phyloP scores from a whole-genome alignment of 2,797 vertebrate species.

The Aplochiton taeniatus region DNA sequence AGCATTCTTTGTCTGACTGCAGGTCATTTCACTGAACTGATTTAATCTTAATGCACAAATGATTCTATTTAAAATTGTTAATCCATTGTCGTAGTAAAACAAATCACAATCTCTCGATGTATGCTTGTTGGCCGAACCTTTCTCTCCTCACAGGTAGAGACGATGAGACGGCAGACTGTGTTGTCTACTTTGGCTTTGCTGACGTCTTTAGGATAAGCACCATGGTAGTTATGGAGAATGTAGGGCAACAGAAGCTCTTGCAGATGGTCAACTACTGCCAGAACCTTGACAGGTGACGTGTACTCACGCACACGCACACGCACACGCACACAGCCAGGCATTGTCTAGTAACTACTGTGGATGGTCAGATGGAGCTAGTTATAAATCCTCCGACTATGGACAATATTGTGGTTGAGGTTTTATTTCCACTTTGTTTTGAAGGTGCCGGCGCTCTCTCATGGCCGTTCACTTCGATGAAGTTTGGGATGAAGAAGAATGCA shows the following conservation, averaged over 20 bases:
- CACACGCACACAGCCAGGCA: slow-evolving; percentile 6
- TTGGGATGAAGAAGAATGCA: slow-evolving; percentile 88
- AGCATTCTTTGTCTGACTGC: too few relatives aligned
- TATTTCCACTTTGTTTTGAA: slow-evolving; percentile 45
- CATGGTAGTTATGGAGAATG: slow-evolving; percentile 99
- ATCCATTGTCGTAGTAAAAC: too few relatives aligned
- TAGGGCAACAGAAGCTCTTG: slow-evolving; percentile 92
- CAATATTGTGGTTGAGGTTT: too few relatives aligned
- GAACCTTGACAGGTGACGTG: slow-evolving; percentile 76
- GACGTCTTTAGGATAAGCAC: slow-evolving; percentile 94
- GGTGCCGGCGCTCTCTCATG: slow-evolving; percentile 91
- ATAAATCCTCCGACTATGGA: too few relatives aligned
- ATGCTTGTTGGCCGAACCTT: background rate
- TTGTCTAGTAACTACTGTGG: background rate
- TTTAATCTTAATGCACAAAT: too few relatives aligned
- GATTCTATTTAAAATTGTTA: too few relatives aligned
- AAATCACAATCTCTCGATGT: too few relatives aligned
- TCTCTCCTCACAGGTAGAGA: slow-evolving; percentile 80
- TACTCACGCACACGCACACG: background rate
- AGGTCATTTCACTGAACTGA: too few relatives aligned
- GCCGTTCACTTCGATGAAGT: slow-evolving; percentile 94
- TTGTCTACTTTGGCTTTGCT: slow-evolving; percentile 90
- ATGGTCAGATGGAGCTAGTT: background rate
- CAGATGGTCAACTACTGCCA: slow-evolving; percentile 95
- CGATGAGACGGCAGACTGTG: slow-evolving; percentile 88